phyloP scores from a whole-genome alignment of 2,797 vertebrate species.

The Hydrophis major region DNA sequence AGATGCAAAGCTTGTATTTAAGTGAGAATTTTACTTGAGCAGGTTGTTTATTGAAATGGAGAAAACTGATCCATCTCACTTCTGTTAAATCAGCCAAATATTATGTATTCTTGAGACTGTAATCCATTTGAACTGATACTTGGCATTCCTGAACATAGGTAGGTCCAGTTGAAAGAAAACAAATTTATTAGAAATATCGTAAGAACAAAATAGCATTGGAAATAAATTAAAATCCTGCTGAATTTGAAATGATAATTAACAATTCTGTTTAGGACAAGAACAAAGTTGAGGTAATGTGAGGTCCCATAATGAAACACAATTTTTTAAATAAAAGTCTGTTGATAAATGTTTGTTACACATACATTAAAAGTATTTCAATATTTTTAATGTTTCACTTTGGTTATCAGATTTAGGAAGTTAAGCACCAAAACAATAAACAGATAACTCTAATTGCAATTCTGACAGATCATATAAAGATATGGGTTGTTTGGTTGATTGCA shows the following conservation, averaged over 20 bases:
- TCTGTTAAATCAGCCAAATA: not conserved
- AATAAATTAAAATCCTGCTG: slow-evolving; percentile 4
- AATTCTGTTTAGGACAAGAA: not conserved
- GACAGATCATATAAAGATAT: not conserved
- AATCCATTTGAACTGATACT: not conserved
- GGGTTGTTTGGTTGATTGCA: slow-evolving; percentile 11
- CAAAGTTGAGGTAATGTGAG: not conserved
- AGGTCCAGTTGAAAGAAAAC: slow-evolving; percentile 17
- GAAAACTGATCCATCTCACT: not conserved
- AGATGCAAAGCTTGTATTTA: not conserved
- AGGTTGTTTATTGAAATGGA: not conserved
- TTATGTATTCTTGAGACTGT: slow-evolving; percentile 1
- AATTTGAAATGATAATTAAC: not conserved
- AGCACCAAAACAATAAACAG: slow-evolving; percentile 48
- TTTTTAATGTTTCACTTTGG: slow-evolving; percentile 50
- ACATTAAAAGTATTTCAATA: not conserved
- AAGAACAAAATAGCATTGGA: slow-evolving; percentile 33
- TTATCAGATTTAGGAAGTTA: slow-evolving; percentile 37
- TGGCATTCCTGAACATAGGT: slow-evolving; percentile 19
- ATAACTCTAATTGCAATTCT: slow-evolving; percentile 17
- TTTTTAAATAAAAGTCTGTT: not conserved
- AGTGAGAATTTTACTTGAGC: not conserved
- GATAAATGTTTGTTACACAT: not conserved
- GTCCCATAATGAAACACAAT: not conserved
- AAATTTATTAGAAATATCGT: not conserved